Evolutionary conservation across 2,797 vertebrate genomes (phyloP), one percentile per base, ranked within the genome.

Genomic region (Lacerta viridis): DNA sequence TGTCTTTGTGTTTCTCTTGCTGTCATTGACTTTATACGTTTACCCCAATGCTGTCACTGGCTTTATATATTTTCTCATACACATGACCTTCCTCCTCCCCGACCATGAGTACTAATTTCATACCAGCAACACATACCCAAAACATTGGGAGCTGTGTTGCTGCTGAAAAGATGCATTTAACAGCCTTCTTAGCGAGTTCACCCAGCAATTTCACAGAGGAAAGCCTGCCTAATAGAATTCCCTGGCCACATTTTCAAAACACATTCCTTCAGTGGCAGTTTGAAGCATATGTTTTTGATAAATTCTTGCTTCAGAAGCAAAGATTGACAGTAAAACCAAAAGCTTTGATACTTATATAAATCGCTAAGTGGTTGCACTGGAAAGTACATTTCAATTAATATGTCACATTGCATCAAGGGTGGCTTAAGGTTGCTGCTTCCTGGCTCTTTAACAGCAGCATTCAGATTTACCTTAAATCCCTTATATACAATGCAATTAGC

Each of bases 211-310:
- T 85, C 36, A 79, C 92, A 88, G 89, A 95, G 91, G 91, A 92
- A 96, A 95, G 90, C 93, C 86, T 90, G 95, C 93, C 86, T 90
- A 95, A 95, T 96, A 95, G 50, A 94, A 92, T 95, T 96, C 96
- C 94, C 92, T 92, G 93, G 91, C 91, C 95, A 89, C 95, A 95
- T 96, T 96, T 95, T 92, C 86, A 93, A 95, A 96, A 93, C 89
- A 93, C 7, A 17, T 90, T 95, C 92, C 96, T 96, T 98, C 98
- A 97, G 94, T 97, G 95, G 97, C 98, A 97, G 97, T 96, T 96
- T 94, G 94, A 96, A 97, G 97, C 98, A 99, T 97, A 96, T 98
- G 98, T 96, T 98, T 98, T 97, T 96, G 95, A 98, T 98, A 97
- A 98, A 95, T 96, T 96, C 96, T 94, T 96, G 95, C 92, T 96